Percentiles rank a stretch among this genome's conserved stretches.
Evolutionary conservation across 1,140 invertebrate genomes (phyloP).

Genomic region (Teleogryllus occipitalis): DNA sequence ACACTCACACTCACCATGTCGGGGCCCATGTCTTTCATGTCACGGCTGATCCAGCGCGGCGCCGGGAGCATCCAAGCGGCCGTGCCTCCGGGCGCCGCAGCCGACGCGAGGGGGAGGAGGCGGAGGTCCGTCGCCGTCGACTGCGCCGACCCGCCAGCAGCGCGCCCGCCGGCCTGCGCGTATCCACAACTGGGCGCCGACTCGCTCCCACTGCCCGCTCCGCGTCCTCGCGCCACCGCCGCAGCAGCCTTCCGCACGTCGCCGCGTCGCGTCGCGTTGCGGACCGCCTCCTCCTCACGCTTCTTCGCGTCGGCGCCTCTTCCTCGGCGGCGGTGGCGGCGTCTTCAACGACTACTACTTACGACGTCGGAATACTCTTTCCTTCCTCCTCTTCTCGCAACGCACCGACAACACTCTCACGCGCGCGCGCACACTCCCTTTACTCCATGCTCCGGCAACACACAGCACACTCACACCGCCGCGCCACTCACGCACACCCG

Average conservation of each 20-base stretch:
- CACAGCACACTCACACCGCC: neutral
- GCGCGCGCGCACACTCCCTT: neutral
- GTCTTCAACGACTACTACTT: too few species aligned
- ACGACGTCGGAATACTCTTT: too few species aligned
- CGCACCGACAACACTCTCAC: neutral
- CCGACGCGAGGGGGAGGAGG: neutral
- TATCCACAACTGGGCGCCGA: neutral
- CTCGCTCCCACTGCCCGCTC: too few species aligned
- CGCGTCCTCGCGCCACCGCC: too few species aligned
- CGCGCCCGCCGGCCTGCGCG: too few species aligned
- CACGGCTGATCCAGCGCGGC: conserved; percentile 39
- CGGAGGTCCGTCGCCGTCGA: neutral
- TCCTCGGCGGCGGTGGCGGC: too few species aligned
- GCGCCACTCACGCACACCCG: neutral
- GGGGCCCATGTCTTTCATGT: conserved; percentile 66
- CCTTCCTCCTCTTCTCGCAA: neutral
- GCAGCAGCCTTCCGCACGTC: neutral
- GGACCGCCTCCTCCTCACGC: neutral
- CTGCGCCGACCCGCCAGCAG: neutral
- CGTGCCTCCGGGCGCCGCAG: neutral
- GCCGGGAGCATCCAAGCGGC: conserved; percentile 1
- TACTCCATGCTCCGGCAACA: neutral
- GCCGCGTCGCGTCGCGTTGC: too few species aligned
- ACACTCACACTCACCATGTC: conserved; percentile 50
- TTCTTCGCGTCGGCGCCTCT: too few species aligned